Base-by-base conservation (phyloP, 2,113 vertebrate genomes). In the Mus spicilegus region DNA sequence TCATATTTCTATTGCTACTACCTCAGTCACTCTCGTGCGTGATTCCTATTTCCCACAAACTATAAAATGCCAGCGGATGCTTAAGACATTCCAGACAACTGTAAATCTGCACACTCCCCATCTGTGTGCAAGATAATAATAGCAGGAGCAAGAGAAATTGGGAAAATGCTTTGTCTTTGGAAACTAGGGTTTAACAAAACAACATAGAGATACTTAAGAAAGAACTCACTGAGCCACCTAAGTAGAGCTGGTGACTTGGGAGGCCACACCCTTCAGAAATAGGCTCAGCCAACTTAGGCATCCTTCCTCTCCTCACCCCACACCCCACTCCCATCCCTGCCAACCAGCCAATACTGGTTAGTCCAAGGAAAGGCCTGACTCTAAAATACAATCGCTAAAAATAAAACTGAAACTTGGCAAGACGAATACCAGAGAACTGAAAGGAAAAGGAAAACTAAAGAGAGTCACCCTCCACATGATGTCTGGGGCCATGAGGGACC, bases 131-230 rank as follows among this genome's bases (percentile, higher is more conserved):
- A 49, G 49, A 49, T 49, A 49, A 49, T 49, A 5, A 49, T 49
- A 5, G 49, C 49, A 49, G 49, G 49, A 49, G 49, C 49, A 49
- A 93, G 42, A 20, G 22, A 80, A 20, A 90, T 39, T 7, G 51
- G 58, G 73, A 56, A 12, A 51, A 46, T 24, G 17, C 4, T 6
- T 54, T 91, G 16, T 36, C 56, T 63, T 91, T 85, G 63, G 30
- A 88, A 95, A 33, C 42, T 77, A 87, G n/a, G 33, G 67, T 87
- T 87, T 94, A 33, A 54, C 36, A 94, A 58, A 46, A 51, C 75
- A 86, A 49, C 26, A 13, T 39, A 54, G 39, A 76, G 7, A 54
- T 51, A 33, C 4, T 76, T 80, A 56, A 19, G n/a, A 46, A 49
- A 90, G 85, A 54, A 20, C 36, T 81, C 58, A 42, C 65, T 11